Percentiles rank a stretch among this genome's conserved stretches.
phyloP scores from a whole-genome alignment of 2,797 vertebrate genomes.

The Onychomys leucogaster region DNA sequence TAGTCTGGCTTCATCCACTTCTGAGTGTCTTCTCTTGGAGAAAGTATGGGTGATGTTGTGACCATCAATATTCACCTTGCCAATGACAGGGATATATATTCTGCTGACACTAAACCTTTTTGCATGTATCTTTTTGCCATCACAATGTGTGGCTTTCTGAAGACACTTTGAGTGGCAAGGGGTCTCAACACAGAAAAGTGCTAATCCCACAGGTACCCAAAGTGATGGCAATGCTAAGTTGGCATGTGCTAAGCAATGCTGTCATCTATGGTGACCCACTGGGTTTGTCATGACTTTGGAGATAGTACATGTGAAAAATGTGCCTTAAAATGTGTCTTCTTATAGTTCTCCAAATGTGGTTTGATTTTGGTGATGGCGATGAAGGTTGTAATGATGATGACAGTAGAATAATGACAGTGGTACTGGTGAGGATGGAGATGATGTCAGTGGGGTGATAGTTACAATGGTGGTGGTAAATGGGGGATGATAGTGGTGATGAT shows the following conservation, averaged over 20 bases:
- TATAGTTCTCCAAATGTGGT: not conserved
- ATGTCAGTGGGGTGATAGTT: too few relatives aligned
- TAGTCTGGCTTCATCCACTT: not conserved
- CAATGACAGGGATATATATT: not conserved
- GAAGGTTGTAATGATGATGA: not conserved
- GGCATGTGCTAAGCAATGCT: not conserved
- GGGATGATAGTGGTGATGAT: not conserved
- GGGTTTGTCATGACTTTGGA: not conserved
- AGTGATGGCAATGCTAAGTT: fast-evolving
- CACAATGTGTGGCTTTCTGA: not conserved
- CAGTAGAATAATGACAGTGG: not conserved
- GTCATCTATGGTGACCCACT: not conserved
- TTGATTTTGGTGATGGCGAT: not conserved
- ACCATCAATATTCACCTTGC: not conserved
- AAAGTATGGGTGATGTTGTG: not conserved
- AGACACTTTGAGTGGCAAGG: not conserved
- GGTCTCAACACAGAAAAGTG: not conserved
- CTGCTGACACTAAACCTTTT: not conserved
- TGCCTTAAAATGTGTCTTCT: too few relatives aligned
- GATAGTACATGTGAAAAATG: not conserved
- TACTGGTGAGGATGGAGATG: too few relatives aligned
- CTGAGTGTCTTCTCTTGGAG: not conserved
- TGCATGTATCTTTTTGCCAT: not conserved
- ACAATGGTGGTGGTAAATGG: not conserved
- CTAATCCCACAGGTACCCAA: fast-evolving